Evolutionary conservation across 2,888 invertebrate genomes (phyloP).

Genomic region (Drosophila nigritarsus): DNA sequence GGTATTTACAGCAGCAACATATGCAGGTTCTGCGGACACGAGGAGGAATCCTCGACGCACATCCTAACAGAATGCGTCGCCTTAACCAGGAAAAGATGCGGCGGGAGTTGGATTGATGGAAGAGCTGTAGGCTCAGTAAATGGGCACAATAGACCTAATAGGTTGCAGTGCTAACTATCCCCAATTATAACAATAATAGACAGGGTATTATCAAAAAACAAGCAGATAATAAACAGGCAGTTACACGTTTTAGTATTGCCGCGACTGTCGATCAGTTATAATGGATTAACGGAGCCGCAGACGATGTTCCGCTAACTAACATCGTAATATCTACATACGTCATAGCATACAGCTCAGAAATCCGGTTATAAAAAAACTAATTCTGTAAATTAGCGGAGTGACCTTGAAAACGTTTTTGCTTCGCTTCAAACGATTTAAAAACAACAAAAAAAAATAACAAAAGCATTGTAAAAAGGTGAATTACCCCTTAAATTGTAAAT

Average conservation of each 20-base stretch:
- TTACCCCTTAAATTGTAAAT: conserved; percentile 25
- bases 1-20: too few relatives aligned
- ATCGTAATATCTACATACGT: conserved; percentile 1
- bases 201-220: conserved; percentile 6
- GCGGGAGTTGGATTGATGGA: too few relatives aligned
- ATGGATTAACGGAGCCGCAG: conserved; percentile 38
- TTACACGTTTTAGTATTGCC: conserved; percentile 52
- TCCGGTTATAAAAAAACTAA: conserved; percentile 16
- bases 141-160: too few relatives aligned
- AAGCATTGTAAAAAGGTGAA: conserved; percentile 46
- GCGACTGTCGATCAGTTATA: conserved; percentile 48
- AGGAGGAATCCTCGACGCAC: too few relatives aligned
- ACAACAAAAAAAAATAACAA: background rate
- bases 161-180: too few relatives aligned
- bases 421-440: conserved; percentile 8
- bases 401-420: conserved; percentile 48
- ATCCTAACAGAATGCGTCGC: too few relatives aligned
- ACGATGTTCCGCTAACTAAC: conserved; percentile 14
- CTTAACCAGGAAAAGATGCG: too few relatives aligned
- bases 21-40: too few relatives aligned
- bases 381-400: conserved; percentile 7
- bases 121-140: too few relatives aligned
- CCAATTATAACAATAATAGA: too few relatives aligned
- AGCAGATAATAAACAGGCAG: conserved; percentile 37
- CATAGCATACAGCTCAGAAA: background rate